phyloP scores from a whole-genome alignment of 2,888 invertebrate genomes.

The Drosophila merina region DNA sequence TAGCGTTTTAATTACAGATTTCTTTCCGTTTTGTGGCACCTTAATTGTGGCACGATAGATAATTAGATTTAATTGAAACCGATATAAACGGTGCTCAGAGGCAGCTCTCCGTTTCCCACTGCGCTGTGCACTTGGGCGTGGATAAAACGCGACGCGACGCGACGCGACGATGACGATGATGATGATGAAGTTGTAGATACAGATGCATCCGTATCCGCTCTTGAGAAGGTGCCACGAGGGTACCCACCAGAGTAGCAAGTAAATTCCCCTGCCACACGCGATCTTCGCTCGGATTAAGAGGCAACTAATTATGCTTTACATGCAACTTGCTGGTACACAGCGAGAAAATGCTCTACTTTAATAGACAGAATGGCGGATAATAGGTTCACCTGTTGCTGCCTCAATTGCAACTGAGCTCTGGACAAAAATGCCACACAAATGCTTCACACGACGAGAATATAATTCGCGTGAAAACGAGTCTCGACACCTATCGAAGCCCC shows the following conservation, averaged over 20 bases:
- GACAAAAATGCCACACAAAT: conserved; percentile 13
- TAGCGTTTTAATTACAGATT: conserved; percentile 40
- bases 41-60: conserved; percentile 64
- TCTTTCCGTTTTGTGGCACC: conserved; percentile 46
- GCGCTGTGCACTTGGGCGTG: conserved; percentile 56
- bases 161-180: neutral
- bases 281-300: conserved; percentile 53
- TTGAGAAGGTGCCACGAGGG: conserved; percentile 18
- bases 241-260: neutral
- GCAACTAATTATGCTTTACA: conserved; percentile 63
- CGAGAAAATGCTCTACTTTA: neutral
- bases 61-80: conserved; percentile 66
- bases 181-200: conserved; percentile 17
- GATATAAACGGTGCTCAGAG: conserved; percentile 41
- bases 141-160: conserved; percentile 39
- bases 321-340: conserved; percentile 21
- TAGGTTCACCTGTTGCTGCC: conserved; percentile 29
- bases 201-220: conserved; percentile 70
- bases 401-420: conserved; percentile 20
- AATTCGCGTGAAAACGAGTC: conserved; percentile 21
- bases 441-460: conserved; percentile 19
- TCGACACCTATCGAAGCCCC: neutral
- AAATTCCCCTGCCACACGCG: conserved; percentile 43
- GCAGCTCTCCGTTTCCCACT: conserved; percentile 14
- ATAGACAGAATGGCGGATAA: neutral